Evolutionary conservation across 1,140 invertebrate species (phyloP).

Genomic region (Dufourea novaeangliae): DNA sequence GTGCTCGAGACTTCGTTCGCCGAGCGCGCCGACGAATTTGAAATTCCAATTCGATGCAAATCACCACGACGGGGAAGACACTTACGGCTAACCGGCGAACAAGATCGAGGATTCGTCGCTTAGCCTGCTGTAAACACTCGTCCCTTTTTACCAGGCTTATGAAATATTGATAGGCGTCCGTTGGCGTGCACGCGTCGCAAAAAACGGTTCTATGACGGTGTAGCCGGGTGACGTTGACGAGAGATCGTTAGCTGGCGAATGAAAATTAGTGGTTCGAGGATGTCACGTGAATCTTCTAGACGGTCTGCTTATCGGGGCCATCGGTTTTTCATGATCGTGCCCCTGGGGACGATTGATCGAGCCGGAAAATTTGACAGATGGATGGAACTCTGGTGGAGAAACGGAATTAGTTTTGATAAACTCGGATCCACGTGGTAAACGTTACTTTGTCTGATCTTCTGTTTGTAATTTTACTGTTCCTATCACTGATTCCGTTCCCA

Average conservation of each 20-base stretch:
- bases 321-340: not conserved
- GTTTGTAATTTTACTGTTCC: too few species aligned
- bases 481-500: too few species aligned
- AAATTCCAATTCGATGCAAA: conserved; percentile 78
- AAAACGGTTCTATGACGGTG: not conserved
- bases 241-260: not conserved
- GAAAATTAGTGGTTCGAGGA: conserved; percentile 1
- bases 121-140: conserved; percentile 71
- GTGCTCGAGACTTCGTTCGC: conserved; percentile 56
- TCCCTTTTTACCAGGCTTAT: conserved; percentile 69
- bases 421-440: too few species aligned
- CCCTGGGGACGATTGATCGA: not conserved
- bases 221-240: conserved; percentile 27
- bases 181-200: not conserved
- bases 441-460: too few species aligned
- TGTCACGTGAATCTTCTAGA: not conserved
- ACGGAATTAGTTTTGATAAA: not conserved
- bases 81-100: conserved; percentile 66
- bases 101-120: conserved; percentile 70
- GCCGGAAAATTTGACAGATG: not conserved
- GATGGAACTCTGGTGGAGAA: not conserved
- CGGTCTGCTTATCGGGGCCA: not conserved
- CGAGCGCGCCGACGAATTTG: conserved; percentile 68
- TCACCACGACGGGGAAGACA: conserved; percentile 51
- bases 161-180: conserved; percentile 72